Percentiles rank a stretch among this genome's conserved stretches.
Evolutionary conservation across 2,888 invertebrate genomes (phyloP).

Genomic region (Lathronympha strigana): DNA sequence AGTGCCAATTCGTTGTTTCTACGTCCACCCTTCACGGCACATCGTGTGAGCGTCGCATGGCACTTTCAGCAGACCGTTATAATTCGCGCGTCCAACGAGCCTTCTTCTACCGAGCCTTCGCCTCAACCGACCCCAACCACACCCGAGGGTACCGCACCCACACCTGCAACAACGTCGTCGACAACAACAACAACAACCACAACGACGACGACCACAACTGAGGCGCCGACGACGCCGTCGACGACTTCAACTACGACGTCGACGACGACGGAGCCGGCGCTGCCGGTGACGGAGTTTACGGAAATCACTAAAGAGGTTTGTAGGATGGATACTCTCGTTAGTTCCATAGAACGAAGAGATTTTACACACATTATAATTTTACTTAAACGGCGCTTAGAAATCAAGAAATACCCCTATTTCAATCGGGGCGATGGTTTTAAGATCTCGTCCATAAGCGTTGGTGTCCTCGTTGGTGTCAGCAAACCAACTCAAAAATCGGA

Average conservation of each 20-base stretch:
- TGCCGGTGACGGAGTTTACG: slow-evolving; percentile 65
- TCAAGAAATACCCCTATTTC: no score
- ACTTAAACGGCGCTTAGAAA: no score
- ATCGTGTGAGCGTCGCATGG: slow-evolving; percentile 81
- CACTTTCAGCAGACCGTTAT: slow-evolving; percentile 83
- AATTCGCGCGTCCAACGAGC: slow-evolving; percentile 78
- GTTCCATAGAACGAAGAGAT: no score
- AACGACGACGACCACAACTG: slow-evolving; percentile 45
- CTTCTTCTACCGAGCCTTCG: slow-evolving; percentile 64
- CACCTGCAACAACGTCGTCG: slow-evolving; percentile 51
- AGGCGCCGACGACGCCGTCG: slow-evolving; percentile 33
- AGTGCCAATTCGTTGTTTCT: slow-evolving; percentile 58
- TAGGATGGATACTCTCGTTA: slow-evolving; percentile 40
- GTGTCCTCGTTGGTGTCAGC: no score
- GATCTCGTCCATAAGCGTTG: no score
- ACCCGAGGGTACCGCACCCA: slow-evolving; percentile 57
- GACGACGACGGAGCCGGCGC: slow-evolving; percentile 50
- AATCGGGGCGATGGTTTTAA: no score
- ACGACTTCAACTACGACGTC: slow-evolving; percentile 26
- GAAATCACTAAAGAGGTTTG: slow-evolving; percentile 75
- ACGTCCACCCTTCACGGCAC: slow-evolving; percentile 67
- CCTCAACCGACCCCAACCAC: slow-evolving; percentile 56
- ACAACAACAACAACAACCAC: slow-evolving; percentile 47
- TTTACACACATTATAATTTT: no score
- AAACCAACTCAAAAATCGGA: no score